Conservation (phyloP, 2,797 vertebrate species). For the Malacoctenus gilli region DNA sequence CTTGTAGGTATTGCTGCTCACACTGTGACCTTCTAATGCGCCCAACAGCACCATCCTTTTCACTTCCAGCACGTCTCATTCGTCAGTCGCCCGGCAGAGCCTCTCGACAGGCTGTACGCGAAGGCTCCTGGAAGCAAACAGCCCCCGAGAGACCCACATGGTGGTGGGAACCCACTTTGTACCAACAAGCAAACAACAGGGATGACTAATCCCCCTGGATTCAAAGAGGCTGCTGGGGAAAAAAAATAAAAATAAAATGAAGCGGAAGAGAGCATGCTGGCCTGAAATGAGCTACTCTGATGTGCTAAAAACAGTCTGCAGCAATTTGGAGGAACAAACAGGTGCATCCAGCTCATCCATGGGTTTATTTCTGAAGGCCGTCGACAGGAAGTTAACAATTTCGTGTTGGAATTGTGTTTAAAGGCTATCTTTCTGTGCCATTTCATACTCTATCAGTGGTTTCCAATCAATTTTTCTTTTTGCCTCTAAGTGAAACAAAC, state of each 20-base stretch:
- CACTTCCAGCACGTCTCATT: constrained; percentile 5
- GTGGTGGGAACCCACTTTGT: neutral
- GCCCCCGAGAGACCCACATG: neutral
- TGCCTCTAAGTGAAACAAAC: too few species aligned
- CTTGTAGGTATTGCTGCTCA: neutral
- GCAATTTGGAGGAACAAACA: neutral
- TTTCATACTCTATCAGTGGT: too few species aligned
- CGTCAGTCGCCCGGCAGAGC: neutral
- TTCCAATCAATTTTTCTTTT: too few species aligned
- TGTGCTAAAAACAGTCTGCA: neutral
- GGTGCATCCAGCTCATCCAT: too few species aligned
- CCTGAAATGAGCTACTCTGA: neutral
- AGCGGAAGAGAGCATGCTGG: neutral
- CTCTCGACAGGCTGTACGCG: neutral
- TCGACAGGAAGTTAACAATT: too few species aligned
- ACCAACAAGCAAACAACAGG: neutral
- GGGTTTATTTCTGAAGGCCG: too few species aligned
- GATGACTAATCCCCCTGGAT: neutral
- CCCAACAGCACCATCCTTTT: neutral
- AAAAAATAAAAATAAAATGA: neutral
- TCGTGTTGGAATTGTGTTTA: too few species aligned
- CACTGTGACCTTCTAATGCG: neutral
- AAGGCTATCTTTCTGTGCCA: too few species aligned
- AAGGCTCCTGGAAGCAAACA: constrained; percentile 9
- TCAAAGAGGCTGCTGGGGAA: neutral